A percentile compares a stretch with the other conserved stretches of the same genome.
phyloP scores from a whole-genome alignment of 2,888 invertebrate species.

The Megamerina dolium region DNA sequence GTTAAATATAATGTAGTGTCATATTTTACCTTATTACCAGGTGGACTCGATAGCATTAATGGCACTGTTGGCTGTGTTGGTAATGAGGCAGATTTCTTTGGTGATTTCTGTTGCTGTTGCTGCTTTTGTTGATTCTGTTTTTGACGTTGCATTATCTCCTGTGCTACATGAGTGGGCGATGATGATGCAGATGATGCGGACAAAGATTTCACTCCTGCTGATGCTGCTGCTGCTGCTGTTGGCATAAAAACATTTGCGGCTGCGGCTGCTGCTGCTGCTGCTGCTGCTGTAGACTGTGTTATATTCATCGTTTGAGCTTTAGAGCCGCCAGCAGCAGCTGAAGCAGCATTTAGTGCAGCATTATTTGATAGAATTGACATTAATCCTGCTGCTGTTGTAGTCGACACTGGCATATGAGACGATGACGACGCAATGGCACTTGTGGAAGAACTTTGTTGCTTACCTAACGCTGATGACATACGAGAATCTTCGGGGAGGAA shows the following conservation, averaged over 20 bases:
- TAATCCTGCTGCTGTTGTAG: conserved; percentile 20
- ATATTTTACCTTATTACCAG: conserved; percentile 32
- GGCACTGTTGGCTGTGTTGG: conserved; percentile 35
- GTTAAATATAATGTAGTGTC: no score
- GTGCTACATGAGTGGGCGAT: conserved; percentile 50
- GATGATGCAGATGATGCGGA: conserved; percentile 9
- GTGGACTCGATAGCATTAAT: conserved; percentile 39
- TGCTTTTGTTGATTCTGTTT: conserved; percentile 52
- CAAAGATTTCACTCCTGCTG: conserved; percentile 9
- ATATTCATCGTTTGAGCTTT: conserved; percentile 11
- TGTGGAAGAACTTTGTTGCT: conserved; percentile 34
- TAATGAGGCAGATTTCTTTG: conserved; percentile 45
- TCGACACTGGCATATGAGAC: conserved; percentile 16
- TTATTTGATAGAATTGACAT: conserved; percentile 15
- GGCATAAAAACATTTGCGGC: conserved; percentile 14
- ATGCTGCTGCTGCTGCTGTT: conserved; percentile 25
- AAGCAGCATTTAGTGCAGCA: conserved; percentile 12
- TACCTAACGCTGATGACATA: conserved; percentile 17
- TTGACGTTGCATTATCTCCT: conserved; percentile 2
- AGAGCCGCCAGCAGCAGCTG: conserved; percentile 13
- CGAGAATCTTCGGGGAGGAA: conserved; percentile 11
- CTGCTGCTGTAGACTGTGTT: conserved; percentile 9
- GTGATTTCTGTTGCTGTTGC: conserved; percentile 35
- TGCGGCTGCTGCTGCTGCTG: conserved; percentile 16
- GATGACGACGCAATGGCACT: conserved; percentile 35